These are phyloP conservation scores for Carposina sasakii DNA, from an alignment of 1,140 invertebrate genomes.

Conservation along the genomic window DNA sequence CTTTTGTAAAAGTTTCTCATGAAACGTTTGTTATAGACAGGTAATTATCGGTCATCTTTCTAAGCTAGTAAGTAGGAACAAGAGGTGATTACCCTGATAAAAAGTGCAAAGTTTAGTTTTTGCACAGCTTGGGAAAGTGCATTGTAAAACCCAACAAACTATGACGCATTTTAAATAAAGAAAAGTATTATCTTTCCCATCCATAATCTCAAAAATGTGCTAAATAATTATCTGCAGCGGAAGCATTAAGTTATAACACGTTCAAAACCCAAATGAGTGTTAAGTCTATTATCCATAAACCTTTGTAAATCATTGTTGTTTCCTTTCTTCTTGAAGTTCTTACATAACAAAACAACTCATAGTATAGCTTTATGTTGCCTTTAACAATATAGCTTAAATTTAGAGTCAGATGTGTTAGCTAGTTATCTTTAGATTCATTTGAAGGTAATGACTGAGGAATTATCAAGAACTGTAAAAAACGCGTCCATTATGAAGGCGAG, in stretches of 20 bases:
- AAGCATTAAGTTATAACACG: slow-evolving; percentile 33
- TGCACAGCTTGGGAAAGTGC: neutral
- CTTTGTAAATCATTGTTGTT: no score
- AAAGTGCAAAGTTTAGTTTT: slow-evolving; percentile 13
- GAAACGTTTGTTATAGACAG: slow-evolving; percentile 6
- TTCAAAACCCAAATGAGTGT: no score
- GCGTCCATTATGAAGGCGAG: no score
- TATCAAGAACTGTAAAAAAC: no score
- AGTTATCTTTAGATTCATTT: no score
- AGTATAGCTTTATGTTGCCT: no score
- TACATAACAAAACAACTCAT: no score
- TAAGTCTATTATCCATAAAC: no score
- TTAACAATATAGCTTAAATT: no score
- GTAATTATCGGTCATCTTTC: slow-evolving; percentile 18
- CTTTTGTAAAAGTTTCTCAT: neutral
- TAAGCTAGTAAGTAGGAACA: slow-evolving; percentile 20
- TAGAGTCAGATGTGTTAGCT: no score
- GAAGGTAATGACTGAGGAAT: no score
- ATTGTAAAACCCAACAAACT: slow-evolving; percentile 14
- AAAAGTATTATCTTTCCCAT: slow-evolving; percentile 11
- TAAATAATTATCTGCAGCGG: slow-evolving; percentile 31
- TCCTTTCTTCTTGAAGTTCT: no score
- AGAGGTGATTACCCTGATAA: slow-evolving; percentile 20
- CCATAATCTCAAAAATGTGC: slow-evolving; percentile 26
- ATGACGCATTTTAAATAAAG: slow-evolving; percentile 12